A percentile compares a stretch with the other conserved stretches of the same genome.
These are phyloP conservation scores for Peromyscus leucopus DNA, from an alignment of 2,113 vertebrate species.

Conservation along the genomic window DNA sequence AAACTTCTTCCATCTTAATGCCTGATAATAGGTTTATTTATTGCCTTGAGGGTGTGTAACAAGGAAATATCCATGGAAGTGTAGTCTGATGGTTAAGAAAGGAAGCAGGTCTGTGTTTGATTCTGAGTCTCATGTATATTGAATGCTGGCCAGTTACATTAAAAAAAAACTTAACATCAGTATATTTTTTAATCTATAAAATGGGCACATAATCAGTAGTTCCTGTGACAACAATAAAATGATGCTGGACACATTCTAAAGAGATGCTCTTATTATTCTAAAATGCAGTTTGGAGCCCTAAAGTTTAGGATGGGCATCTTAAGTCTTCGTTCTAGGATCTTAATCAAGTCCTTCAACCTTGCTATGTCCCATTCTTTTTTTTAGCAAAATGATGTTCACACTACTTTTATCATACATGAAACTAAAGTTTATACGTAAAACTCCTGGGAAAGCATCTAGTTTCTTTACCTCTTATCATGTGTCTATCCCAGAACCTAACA, in stretches of 20 bases:
- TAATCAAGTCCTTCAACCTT: neutral
- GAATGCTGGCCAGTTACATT: conserved; percentile 58
- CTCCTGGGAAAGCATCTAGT: neutral
- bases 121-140: conserved; percentile 37
- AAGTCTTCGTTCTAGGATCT: neutral
- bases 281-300: neutral
- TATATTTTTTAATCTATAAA: conserved; percentile 12
- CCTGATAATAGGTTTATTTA: neutral
- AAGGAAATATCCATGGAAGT: neutral
- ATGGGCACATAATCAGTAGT: conserved; percentile 53
- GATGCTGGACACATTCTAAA: neutral
- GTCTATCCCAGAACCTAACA: neutral
- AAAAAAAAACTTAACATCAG: conserved; percentile 18
- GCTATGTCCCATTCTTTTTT: neutral
- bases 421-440: neutral
- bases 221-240: neutral
- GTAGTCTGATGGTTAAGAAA: neutral
- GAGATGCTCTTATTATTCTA: neutral
- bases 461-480: neutral
- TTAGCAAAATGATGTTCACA: conserved; percentile 1
- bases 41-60: neutral
- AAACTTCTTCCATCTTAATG: neutral
- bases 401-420: conserved; percentile 7
- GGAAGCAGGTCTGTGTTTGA: conserved; percentile 42
- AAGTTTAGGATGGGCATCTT: neutral